phyloP scores from a whole-genome alignment of 2,113 vertebrate genomes.

The Rhynchomys soricoides region DNA sequence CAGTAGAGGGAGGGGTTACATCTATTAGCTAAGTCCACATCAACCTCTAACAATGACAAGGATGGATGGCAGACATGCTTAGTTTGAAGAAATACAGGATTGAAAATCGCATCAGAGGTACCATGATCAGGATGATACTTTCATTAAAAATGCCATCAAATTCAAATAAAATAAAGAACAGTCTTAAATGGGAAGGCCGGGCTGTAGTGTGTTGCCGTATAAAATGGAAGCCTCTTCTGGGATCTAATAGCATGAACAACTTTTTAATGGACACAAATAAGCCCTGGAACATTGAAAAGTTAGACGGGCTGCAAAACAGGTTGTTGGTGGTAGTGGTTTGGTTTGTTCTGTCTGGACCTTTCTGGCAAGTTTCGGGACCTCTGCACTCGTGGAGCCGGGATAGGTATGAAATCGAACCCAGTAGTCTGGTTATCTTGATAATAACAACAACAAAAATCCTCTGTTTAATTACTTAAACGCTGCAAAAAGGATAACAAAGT shows the following conservation, averaged over 20 bases:
- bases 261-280: not conserved
- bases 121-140: slow-evolving; percentile 30
- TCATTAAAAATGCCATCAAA: not conserved
- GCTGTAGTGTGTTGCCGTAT: not conserved
- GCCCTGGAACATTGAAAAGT: not conserved
- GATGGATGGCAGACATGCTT: not conserved
- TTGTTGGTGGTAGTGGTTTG: not conserved
- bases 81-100: not conserved
- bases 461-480: not conserved
- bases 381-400: not conserved
- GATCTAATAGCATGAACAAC: not conserved
- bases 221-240: slow-evolving; percentile 33
- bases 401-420: not conserved
- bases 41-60: slow-evolving; percentile 14
- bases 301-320: not conserved
- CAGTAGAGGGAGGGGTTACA: not conserved
- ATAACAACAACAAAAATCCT: not conserved
- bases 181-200: not conserved
- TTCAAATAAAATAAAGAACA: slow-evolving; percentile 29
- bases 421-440: not conserved
- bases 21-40: not conserved
- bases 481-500: not conserved
- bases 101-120: not conserved
- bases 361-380: not conserved
- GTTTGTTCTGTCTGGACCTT: not conserved